phyloP scores from a whole-genome alignment of 2,113 vertebrate genomes.

The Oryzias curvinotus region DNA sequence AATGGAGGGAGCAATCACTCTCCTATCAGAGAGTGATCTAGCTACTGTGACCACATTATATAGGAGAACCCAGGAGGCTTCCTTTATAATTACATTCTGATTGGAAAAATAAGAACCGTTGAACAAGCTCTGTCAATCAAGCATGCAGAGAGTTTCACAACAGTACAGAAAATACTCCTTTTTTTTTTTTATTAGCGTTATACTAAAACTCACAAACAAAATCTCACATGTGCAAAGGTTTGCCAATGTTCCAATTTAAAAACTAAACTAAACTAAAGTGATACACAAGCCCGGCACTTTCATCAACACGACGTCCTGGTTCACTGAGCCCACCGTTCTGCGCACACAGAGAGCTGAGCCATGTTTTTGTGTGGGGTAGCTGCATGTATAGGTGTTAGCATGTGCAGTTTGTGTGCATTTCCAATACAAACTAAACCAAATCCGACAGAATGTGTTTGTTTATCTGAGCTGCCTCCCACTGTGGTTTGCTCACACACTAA shows the following conservation, averaged over 20 bases:
- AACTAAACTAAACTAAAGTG: constrained; percentile 48
- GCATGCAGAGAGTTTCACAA: constrained; percentile 37
- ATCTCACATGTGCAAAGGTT: constrained; percentile 7
- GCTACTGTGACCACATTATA: constrained; percentile 70
- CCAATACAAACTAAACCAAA: constrained; percentile 28
- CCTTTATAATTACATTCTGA: constrained; percentile 74
- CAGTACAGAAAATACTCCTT: constrained; percentile 31
- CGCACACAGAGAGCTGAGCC: constrained; percentile 8
- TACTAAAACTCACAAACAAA: constrained; percentile 18
- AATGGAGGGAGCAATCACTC: constrained; percentile 55
- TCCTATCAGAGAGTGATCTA: constrained; percentile 66
- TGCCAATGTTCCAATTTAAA: constrained; percentile 39
- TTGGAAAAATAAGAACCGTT: constrained; percentile 70
- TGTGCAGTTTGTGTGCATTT: constrained; percentile 33
- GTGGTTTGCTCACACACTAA: constrained; percentile 48
- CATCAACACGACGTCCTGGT: constrained; percentile 46
- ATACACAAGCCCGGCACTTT: constrained; percentile 32
- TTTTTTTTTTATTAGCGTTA: constrained; percentile 3
- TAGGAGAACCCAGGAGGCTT: constrained; percentile 62
- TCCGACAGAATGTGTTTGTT: constrained; percentile 51
- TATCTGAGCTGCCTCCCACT: constrained; percentile 33
- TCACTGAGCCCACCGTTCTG: constrained; percentile 16
- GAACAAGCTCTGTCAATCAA: constrained; percentile 73
- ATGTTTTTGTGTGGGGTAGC: constrained; percentile 11
- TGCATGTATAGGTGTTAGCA: constrained; percentile 21